Base-by-base conservation (phyloP, 2,113 vertebrate genomes). In the Mirza zaza region DNA sequence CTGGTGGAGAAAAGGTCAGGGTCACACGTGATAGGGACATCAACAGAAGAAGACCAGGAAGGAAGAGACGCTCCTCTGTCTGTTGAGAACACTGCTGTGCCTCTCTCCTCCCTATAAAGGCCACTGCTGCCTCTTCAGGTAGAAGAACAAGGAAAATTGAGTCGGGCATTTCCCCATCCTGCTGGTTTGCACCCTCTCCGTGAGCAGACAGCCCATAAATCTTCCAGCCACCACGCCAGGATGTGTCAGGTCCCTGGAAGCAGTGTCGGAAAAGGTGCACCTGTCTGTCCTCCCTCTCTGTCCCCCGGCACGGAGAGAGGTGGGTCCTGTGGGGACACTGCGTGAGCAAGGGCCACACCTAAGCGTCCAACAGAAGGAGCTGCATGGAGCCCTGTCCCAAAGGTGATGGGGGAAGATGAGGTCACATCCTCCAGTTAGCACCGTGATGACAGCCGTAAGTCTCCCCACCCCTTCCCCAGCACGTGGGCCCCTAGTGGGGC, bases 251-350 rank as follows among this genome's bases (percentile, higher is more conserved):
- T 57, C 4, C 45, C 80, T 67, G 34, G 75, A 87, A 45, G 2
- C n/a, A 6, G 59, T 25, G 9, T 27, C 9, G 23, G 34, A 65
- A 70, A 92, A 45, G 3, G 65, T 25, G 25, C 4, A 20, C 36
- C 55, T 67, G n/a, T 55, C 75, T 55, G 23, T 63, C 11, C 20
- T 71, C n/a, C 34, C n/a, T 3, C 5, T 15, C 59, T 52, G 32
- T 61, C 6, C n/a, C 32, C 29, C 61, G 18, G 61, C 45, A 9
- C 1, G 4, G 39, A 42, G 45, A 42, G 23, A 63, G 48, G 52
- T 18, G 14, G 15, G 42, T 84, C 15, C 32, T 1, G 0, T 5
- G 48, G 57, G 36, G 32, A 55, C 6, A 0, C 3, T 0, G 0
- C 0, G 0, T 25, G n/a, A 85, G 6, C n/a, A 6, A 71, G 50